Conservation (phyloP, 2,888 invertebrate genomes). For the Neoascia interrupta region DNA sequence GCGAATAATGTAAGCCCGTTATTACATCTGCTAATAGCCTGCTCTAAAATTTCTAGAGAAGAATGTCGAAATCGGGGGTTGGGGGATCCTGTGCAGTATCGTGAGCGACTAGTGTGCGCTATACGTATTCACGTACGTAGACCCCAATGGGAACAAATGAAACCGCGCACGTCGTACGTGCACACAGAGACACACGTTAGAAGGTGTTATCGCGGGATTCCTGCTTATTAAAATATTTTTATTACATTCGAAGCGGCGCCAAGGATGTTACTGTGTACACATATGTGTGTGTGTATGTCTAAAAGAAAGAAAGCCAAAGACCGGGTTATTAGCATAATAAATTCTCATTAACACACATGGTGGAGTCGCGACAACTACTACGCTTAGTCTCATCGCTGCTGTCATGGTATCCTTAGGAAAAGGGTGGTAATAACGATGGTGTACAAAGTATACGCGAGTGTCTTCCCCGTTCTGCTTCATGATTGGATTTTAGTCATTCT, state of each 20-base stretch:
- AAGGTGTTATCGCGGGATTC: slow-evolving; percentile 58
- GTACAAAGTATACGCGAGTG: too few species aligned
- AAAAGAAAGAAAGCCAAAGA: slow-evolving; percentile 45
- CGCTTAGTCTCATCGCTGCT: background rate
- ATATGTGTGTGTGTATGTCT: slow-evolving; percentile 3
- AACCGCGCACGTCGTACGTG: slow-evolving; percentile 27
- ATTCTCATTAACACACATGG: slow-evolving; percentile 62
- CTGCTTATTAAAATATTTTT: slow-evolving; percentile 68
- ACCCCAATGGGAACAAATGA: background rate
- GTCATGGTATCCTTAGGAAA: slow-evolving; percentile 42
- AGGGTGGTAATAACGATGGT: slow-evolving; percentile 13
- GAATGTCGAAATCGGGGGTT: slow-evolving; percentile 7
- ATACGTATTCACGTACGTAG: background rate
- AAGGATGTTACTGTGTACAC: slow-evolving; percentile 35
- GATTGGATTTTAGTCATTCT: slow-evolving; percentile 62
- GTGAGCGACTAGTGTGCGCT: slow-evolving; percentile 4
- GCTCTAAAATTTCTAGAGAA: slow-evolving; percentile 46
- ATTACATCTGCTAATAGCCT: slow-evolving; percentile 68
- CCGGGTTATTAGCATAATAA: slow-evolving; percentile 68
- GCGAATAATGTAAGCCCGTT: slow-evolving; percentile 68
- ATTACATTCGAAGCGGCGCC: slow-evolving; percentile 49
- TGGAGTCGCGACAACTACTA: slow-evolving; percentile 7
- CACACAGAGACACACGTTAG: slow-evolving; percentile 30
- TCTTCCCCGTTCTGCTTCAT: slow-evolving; percentile 28
- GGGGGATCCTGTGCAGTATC: background rate